Evolutionary conservation across 2,113 vertebrate species (phyloP).

Genomic region (Ciconia boyciana): DNA sequence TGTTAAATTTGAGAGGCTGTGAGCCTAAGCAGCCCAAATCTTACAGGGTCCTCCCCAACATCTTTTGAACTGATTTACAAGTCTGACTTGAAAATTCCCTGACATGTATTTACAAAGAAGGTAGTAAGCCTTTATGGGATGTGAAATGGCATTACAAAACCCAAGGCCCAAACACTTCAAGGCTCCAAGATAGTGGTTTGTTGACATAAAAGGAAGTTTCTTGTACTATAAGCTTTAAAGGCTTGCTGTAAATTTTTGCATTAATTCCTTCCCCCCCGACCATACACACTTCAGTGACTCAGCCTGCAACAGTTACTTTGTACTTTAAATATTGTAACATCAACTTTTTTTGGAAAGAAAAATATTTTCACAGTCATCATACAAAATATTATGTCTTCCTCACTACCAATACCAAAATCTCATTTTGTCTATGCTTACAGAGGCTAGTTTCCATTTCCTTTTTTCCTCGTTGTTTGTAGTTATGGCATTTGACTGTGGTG

Average conservation of each 20-base stretch:
- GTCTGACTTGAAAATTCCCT: not conserved
- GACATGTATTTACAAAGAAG: not conserved
- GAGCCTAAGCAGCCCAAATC: not conserved
- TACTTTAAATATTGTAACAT: not conserved
- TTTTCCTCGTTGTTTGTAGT: not conserved
- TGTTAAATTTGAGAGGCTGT: not conserved
- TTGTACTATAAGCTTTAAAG: not conserved
- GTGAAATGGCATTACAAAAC: not conserved
- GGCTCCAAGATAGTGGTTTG: not conserved
- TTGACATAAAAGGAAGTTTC: not conserved
- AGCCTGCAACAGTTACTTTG: not conserved
- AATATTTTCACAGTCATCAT: not conserved
- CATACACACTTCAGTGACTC: not conserved
- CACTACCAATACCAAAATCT: not conserved
- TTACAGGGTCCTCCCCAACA: not conserved
- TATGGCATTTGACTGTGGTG: not conserved
- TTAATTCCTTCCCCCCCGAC: not conserved
- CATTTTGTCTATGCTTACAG: not conserved
- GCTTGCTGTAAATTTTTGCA: not conserved
- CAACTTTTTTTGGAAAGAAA: not conserved
- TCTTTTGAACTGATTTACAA: not conserved
- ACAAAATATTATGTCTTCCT: not conserved
- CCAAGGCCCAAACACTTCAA: not conserved
- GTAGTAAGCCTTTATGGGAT: not conserved
- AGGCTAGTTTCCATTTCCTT: not conserved